phyloP scores from a whole-genome alignment of 2,888 invertebrate genomes.

The Calliopum simillimum region DNA sequence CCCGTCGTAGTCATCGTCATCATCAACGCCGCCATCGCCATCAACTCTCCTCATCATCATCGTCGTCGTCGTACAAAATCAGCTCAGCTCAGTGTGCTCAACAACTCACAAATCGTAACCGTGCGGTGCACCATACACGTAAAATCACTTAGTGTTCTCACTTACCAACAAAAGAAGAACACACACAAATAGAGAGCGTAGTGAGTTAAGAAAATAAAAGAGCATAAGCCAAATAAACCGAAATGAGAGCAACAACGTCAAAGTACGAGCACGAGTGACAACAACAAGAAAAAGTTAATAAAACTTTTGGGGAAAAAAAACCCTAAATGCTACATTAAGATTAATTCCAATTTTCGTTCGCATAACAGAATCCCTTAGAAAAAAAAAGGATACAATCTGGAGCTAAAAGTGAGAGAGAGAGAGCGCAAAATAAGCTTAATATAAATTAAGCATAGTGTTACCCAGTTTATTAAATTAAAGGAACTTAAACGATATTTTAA shows the following conservation, averaged over 20 bases:
- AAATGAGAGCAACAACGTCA: slow-evolving; percentile 48
- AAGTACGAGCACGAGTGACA: too few relatives aligned
- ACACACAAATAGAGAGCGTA: slow-evolving; percentile 7
- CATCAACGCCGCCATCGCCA: slow-evolving; percentile 48
- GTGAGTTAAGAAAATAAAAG: slow-evolving; percentile 9
- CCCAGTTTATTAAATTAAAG: background rate
- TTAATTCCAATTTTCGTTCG: too few relatives aligned
- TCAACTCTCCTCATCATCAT: slow-evolving; percentile 36
- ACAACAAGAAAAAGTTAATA: background rate
- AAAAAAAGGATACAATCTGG: too few relatives aligned
- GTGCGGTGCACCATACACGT: slow-evolving; percentile 63
- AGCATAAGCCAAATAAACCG: background rate
- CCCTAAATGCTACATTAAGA: too few relatives aligned
- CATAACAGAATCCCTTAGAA: too few relatives aligned
- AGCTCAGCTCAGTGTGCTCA: slow-evolving; percentile 53
- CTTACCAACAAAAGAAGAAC: background rate
- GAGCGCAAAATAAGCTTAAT: slow-evolving; percentile 28
- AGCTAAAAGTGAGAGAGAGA: slow-evolving; percentile 38
- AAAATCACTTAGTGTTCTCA: slow-evolving; percentile 57
- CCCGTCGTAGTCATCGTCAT: slow-evolving; percentile 55
- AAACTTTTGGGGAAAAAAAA: too few relatives aligned
- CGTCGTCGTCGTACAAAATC: slow-evolving; percentile 52
- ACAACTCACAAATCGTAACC: slow-evolving; percentile 37
- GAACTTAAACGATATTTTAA: too few relatives aligned
- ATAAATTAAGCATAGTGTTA: slow-evolving; percentile 5